Conservation (phyloP, 2,797 vertebrate genomes). For the Gymnodraco acuticeps region DNA sequence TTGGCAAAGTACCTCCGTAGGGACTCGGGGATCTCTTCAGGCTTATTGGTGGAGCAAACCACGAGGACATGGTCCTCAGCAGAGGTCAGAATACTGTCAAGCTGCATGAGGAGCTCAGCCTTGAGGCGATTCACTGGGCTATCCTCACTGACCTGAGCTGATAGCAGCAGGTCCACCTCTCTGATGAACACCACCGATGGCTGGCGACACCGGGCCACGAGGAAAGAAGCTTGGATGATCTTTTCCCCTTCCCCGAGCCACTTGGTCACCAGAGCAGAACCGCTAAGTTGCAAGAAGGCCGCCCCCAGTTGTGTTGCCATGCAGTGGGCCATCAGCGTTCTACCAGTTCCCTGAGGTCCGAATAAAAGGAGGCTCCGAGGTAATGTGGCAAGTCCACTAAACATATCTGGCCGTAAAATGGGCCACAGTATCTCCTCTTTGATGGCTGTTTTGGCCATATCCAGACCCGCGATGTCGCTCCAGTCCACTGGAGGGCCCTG, state of each 20-base stretch:
- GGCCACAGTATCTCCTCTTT: conserved; percentile 99
- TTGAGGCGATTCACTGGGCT: conserved; percentile 95
- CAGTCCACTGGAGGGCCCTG: conserved; percentile 97
- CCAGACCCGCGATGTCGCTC: conserved; percentile 98
- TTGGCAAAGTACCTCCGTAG: conserved; percentile 98
- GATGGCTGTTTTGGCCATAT: conserved; percentile 95
- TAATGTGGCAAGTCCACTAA: conserved; percentile 93
- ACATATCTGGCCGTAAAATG: conserved; percentile 97
- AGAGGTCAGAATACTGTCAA: conserved; percentile 95
- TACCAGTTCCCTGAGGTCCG: conserved; percentile 98
- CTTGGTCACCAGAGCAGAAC: conserved; percentile 95
- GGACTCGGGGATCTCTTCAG: conserved; percentile 97
- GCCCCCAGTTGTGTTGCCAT: conserved; percentile 97
- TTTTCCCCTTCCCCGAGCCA: conserved; percentile 97
- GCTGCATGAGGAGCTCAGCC: conserved; percentile 97
- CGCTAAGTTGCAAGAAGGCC: conserved; percentile 93
- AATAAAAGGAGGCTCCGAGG: conserved; percentile 98
- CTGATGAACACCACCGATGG: conserved; percentile 97
- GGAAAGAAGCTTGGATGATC: conserved; percentile 95
- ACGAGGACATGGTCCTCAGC: conserved; percentile 97
- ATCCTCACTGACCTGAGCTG: conserved; percentile 93
- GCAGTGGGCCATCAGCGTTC: conserved; percentile 95
- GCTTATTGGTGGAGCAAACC: conserved; percentile 98
- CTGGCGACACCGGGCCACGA: conserved; percentile 96
- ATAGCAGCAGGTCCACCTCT: conserved; percentile 96